A percentile compares a stretch with the other conserved stretches of the same genome.
These are phyloP conservation scores for Bovichtus diacanthus DNA, from an alignment of 2,797 vertebrate species.

Conservation along the genomic window DNA sequence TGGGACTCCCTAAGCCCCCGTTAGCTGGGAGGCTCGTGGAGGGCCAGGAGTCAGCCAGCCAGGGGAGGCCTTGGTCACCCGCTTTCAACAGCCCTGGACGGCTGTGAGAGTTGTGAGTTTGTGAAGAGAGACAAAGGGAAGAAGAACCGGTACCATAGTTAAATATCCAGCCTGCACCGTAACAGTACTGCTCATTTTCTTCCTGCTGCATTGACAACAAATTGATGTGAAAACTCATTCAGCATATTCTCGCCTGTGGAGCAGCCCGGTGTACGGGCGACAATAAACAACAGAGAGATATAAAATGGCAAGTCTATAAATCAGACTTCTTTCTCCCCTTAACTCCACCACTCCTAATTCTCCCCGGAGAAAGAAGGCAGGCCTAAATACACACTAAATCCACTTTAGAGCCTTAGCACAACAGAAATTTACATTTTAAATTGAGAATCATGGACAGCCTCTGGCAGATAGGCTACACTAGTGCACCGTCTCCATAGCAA, in stretches of 20 bases:
- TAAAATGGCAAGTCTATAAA: slow-evolving; percentile 86
- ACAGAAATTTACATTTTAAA: slow-evolving; percentile 87
- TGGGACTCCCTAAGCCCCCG: slow-evolving; percentile 90
- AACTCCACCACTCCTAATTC: slow-evolving; percentile 67
- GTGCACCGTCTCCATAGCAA: slow-evolving; percentile 90
- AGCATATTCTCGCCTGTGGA: slow-evolving; percentile 78
- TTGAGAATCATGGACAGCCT: slow-evolving; percentile 83
- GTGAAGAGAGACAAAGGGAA: slow-evolving; percentile 40
- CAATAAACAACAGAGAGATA: slow-evolving; percentile 84
- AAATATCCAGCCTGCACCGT: slow-evolving; percentile 53
- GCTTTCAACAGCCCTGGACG: slow-evolving; percentile 94
- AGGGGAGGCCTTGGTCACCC: slow-evolving; percentile 92
- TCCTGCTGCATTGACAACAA: slow-evolving; percentile 77
- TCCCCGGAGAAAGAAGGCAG: slow-evolving; percentile 75
- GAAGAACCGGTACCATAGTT: slow-evolving; percentile 43
- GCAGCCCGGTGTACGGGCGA: slow-evolving; percentile 67
- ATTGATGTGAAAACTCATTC: slow-evolving; percentile 79
- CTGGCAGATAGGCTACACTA: slow-evolving; percentile 83
- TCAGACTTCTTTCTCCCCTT: slow-evolving; percentile 72
- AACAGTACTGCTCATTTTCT: slow-evolving; percentile 68
- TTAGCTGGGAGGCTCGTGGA: slow-evolving; percentile 94
- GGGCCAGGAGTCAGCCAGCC: slow-evolving; percentile 97
- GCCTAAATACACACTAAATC: slow-evolving; percentile 84
- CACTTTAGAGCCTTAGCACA: slow-evolving; percentile 84
- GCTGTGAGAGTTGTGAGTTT: slow-evolving; percentile 77